Evolutionary conservation across 2,113 vertebrate genomes (phyloP), one percentile per base, ranked within the genome.

Genomic region (Cervus canadensis): DNA sequence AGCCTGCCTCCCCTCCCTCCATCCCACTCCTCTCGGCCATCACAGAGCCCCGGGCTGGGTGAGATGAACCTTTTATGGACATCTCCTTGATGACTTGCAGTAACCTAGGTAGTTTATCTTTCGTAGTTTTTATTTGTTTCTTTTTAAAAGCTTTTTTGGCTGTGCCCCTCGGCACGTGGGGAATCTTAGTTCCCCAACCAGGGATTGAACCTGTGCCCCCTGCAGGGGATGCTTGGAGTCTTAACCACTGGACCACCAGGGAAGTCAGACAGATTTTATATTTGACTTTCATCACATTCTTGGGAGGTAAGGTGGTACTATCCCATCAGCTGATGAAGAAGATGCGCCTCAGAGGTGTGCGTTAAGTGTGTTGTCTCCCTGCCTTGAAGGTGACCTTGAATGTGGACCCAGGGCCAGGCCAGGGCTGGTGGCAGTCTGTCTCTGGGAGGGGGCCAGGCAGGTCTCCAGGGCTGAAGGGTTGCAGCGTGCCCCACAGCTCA

Each of bases 401-500:
- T 28, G 48, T 1, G 45, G 62, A 57, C 11, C 3, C 11, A 60
- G 36, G 67, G 36, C n/a, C 33, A 10, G 21, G 33, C 3, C 1
- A 52, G 19, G 56, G 17, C 4, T 2, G 0, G n/a, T 48, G 40
- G 36, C 21, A 19, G 7, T 50, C 40, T 14, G 14, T 26, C 89
- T 82, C 59, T 10, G 64, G 88, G 23, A 21, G 84, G 6, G 3
- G 11, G 21, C 40, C 54, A 50, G 91, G 28, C 30, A 45, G 33
- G 71, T 86, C 96, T 82, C 14, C 60, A 30, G 76, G 59, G 88
- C 14, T 91, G 93, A 89, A 50, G 89, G 94, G 40, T 60, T 78
- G 30, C 60, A 87, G 43, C 0, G 2, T 50, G 92, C 19, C 76
- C n/a, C 40, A 3, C 17, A 82, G 43, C 57, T n/a, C 60, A 45